Percentiles rank a stretch among this genome's conserved stretches.
Evolutionary conservation across 2,888 invertebrate genomes (phyloP).

Genomic region (Rapana venosa): DNA sequence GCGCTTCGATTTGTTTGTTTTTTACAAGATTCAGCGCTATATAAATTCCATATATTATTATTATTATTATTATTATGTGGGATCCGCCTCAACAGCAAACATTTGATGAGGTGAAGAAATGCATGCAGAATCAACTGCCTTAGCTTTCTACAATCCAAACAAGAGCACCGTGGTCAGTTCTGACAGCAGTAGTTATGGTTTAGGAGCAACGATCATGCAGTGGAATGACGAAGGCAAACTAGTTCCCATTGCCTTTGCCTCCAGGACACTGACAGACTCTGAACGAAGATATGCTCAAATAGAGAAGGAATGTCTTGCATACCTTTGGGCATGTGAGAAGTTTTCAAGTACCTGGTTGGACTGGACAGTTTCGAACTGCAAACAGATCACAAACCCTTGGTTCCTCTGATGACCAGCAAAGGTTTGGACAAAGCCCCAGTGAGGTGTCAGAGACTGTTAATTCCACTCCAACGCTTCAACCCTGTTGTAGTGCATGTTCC

Average conservation of each 20-base stretch:
- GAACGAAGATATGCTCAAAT: constrained; percentile 15
- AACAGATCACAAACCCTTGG: constrained; percentile 37
- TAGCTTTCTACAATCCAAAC: constrained; percentile 9
- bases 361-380: constrained; percentile 29
- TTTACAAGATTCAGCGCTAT: too few relatives aligned
- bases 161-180: constrained; percentile 4
- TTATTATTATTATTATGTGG: too few relatives aligned
- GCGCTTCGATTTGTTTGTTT: too few relatives aligned
- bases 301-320: constrained; percentile 7
- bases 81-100: constrained; percentile 26
- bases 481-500: constrained; percentile 3
- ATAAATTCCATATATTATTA: too few relatives aligned
- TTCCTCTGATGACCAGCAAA: constrained; percentile 8
- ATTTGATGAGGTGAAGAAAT: not conserved
- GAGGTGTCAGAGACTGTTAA: constrained; percentile 32
- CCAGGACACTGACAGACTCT: not conserved
- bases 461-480: constrained; percentile 11
- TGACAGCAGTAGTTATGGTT: constrained; percentile 15
- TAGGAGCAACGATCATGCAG: constrained; percentile 1
- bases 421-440: constrained; percentile 10
- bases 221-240: not conserved
- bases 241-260: constrained; percentile 15
- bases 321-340: not conserved
- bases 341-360: constrained; percentile 28
- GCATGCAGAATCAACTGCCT: not conserved